Base-by-base conservation (phyloP, 2,797 vertebrate species). In the Argyrosomus regius region DNA sequence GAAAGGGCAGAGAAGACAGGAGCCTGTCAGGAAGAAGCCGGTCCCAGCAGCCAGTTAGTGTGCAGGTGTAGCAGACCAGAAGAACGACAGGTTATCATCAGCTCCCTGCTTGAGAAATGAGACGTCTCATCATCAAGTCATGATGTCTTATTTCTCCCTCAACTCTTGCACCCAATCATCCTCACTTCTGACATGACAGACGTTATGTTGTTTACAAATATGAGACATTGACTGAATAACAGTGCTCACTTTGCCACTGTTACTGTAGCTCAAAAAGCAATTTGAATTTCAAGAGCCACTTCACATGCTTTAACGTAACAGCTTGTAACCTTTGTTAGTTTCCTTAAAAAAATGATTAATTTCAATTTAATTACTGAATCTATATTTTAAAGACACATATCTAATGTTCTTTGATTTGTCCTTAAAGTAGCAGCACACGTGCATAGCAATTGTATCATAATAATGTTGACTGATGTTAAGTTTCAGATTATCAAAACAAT, bases 1-100 rank as follows among this genome's bases (percentile, higher is more conserved):
- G 94, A 95, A 94, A 95, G 90, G 91, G 90, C 82, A 90, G 76
- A 77, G 85, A 87, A 91, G 93, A 94, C 91, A 87, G 90, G 77
- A 87, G 92, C 92, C 87, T 91, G 89, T 95, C 93, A 94, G 85
- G 81, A 87, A 81, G 82, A 82, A 88, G 82, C 79, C 74, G 59
- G 81, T 88, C 86, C 81, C 87, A 87, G 91, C 89, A 84, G 90
- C 83, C 91, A 82, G 89, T 92, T 89, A 91, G 88, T 77, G 85
- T 88, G 84, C 92, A 93, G 89, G 91, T 93, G 91, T 87, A 94
- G 81, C 91, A 70, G 90, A 92, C 90, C 90, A 88, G 89, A 91
- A 92, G 90, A 89, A 90, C 78, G 82, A 81, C 92, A 82, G 91
- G 92, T 92, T 93, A 92, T 93, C 93, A 85, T 83, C 86, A 78